These are phyloP conservation scores for Callionymus lyra DNA, from an alignment of 2,113 vertebrate species.

Conservation along the genomic window DNA sequence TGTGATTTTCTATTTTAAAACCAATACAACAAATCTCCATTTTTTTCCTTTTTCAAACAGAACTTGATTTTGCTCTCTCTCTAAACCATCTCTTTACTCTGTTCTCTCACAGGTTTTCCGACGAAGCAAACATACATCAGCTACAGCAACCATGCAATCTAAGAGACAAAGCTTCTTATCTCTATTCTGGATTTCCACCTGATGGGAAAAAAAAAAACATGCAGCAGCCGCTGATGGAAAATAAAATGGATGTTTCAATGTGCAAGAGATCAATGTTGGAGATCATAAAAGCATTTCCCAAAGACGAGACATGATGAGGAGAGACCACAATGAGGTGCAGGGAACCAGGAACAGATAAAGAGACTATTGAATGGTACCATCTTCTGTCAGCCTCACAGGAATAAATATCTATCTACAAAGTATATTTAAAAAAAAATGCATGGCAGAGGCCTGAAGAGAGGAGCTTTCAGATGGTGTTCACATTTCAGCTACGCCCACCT, in stretches of 20 bases:
- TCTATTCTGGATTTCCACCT: slow-evolving; percentile 28
- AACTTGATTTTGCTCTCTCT: too few relatives aligned
- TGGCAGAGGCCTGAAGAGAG: slow-evolving; percentile 35
- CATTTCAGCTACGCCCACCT: slow-evolving; percentile 36
- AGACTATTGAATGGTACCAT: slow-evolving; percentile 34
- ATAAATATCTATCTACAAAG: slow-evolving; percentile 1
- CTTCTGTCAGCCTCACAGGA: slow-evolving; percentile 35
- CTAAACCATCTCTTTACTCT: slow-evolving; percentile 18
- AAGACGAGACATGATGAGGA: slow-evolving; percentile 17
- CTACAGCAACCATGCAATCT: slow-evolving; percentile 98
- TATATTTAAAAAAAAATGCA: slow-evolving; percentile 29
- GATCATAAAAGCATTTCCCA: slow-evolving; percentile 23
- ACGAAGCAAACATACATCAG: slow-evolving; percentile 97
- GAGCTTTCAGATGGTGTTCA: slow-evolving; percentile 45
- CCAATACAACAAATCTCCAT: too few relatives aligned
- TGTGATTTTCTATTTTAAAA: too few relatives aligned
- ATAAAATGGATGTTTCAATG: slow-evolving; percentile 11
- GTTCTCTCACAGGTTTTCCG: slow-evolving; percentile 72
- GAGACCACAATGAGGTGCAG: slow-evolving; percentile 12
- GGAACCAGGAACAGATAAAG: slow-evolving; percentile 26
- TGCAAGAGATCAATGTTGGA: slow-evolving; percentile 7
- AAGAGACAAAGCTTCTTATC: slow-evolving; percentile 43
- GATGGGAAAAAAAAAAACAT: slow-evolving; percentile 10
- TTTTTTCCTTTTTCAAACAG: too few relatives aligned
- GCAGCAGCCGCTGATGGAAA: slow-evolving; percentile 1